Base-by-base conservation (phyloP, 2,888 invertebrate species). In the Thelaira solivaga region DNA sequence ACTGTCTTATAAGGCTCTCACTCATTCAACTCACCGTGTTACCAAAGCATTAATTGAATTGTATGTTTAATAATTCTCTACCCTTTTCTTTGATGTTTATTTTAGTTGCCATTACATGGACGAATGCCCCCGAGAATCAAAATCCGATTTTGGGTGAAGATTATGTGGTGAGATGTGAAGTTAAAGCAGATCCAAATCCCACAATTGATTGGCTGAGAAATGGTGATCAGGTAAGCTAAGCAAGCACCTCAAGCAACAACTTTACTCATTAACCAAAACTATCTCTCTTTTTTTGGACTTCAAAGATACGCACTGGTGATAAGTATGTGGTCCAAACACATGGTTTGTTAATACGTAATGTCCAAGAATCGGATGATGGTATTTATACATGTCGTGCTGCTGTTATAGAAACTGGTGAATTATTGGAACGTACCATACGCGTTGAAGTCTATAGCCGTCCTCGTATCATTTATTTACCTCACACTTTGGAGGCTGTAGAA, bases 321-420 rank as follows among this genome's bases (percentile, higher is more conserved):
- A 92, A 93, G 86, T 95, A 94, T 84, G 92, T 95, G 11, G 92
- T 94, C 67, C 93, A 94, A 82, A 90, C 93, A 0, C 93, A 95
- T 82, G 96, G 95, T 0, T 89, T 97, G 10, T 89, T 93, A 71
- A 95, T 97, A 76, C 93, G 92, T 82, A 92, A 93, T 82, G 94
- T 96, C 0, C 91, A 92, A 81, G 94, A 95, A 86, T 92, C 93
- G 13, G 96, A 97, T 84, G 96, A 96, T 85, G 97, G 96, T 0
- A 91, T 93, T 8, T 97, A 97, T 86, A 94, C 93, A 4, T 97
- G 97, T 85, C 92, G 95, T 49, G 97, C 96, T n/a, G 93, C 94
- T 41, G 96, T 96, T 0, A 91, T 93, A 16, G 91, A 92, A 80
- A 95, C 96, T 39, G 97, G 96, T 41, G 94, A 95, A 86, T 90